These are phyloP conservation scores for Parnassius smintheus DNA, from an alignment of 2,888 invertebrate genomes.

Conservation along the genomic window DNA sequence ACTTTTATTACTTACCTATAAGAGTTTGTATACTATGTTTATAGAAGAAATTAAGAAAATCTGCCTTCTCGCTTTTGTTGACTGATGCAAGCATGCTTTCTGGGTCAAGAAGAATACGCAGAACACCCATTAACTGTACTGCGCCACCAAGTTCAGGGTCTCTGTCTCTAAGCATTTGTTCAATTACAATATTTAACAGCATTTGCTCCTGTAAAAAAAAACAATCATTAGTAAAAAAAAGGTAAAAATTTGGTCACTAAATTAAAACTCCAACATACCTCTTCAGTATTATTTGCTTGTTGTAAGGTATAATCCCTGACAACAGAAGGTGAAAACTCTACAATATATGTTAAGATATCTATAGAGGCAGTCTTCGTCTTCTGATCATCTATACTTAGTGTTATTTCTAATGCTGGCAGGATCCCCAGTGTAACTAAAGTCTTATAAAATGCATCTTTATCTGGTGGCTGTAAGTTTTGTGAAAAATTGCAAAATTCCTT, in stretches of 20 bases:
- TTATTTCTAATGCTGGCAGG: constrained; percentile 93
- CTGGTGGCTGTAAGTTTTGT: constrained; percentile 98
- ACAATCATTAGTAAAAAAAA: neutral
- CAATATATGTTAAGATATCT: constrained; percentile 98
- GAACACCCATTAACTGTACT: constrained; percentile 96
- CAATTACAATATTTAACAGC: constrained; percentile 97
- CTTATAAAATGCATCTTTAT: constrained; percentile 98
- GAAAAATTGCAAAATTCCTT: constrained; percentile 99
- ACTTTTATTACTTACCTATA: constrained; percentile 83
- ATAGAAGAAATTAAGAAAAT: constrained; percentile 99
- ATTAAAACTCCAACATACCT: constrained; percentile 77
- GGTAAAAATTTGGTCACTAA: neutral
- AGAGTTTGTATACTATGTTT: constrained; percentile 98
- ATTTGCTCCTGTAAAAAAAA: constrained; percentile 90
- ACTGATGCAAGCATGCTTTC: constrained; percentile 98
- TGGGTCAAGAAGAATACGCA: constrained; percentile 96
- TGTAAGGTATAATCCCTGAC: constrained; percentile 98
- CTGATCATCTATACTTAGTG: constrained; percentile 94
- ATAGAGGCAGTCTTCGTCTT: constrained; percentile 98
- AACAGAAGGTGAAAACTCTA: constrained; percentile 98
- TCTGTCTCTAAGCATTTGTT: constrained; percentile 97
- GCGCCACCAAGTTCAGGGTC: constrained; percentile 99
- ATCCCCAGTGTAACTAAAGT: constrained; percentile 94
- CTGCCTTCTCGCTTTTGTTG: constrained; percentile 98
- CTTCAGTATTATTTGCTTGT: constrained; percentile 93